These are phyloP conservation scores for Agrochola lota DNA, from an alignment of 2,888 invertebrate species.

Conservation along the genomic window DNA sequence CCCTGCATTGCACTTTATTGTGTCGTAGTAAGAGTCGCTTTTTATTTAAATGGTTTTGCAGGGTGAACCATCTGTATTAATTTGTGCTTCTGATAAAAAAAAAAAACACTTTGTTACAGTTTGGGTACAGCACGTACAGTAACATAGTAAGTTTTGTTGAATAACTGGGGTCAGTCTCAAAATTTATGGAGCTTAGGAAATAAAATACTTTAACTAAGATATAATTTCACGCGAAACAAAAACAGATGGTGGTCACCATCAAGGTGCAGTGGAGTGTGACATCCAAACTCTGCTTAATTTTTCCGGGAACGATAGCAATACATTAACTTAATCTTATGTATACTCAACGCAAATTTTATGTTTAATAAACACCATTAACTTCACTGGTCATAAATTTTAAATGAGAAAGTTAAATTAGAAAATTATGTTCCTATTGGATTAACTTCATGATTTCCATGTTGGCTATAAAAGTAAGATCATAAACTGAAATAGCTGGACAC, in stretches of 20 bases:
- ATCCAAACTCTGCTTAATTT: background rate
- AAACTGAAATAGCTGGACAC: constrained; percentile 31
- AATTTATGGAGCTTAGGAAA: background rate
- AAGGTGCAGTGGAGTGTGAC: background rate
- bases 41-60: no score
- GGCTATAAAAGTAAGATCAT: constrained; percentile 36
- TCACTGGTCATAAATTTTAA: constrained; percentile 21
- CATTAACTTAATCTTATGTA: background rate
- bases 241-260: background rate
- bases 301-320: background rate
- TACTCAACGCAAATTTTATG: background rate
- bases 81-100: background rate
- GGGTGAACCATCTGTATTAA: no score
- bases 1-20: no score
- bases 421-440: constrained; percentile 28
- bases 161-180: background rate
- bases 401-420: constrained; percentile 41
- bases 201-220: background rate
- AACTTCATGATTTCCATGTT: constrained; percentile 23
- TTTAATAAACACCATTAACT: constrained; percentile 17
- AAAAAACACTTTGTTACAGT: background rate
- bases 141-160: background rate
- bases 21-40: no score
- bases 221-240: background rate
- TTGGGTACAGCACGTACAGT: background rate